Conservation (phyloP, 2,797 vertebrate genomes). For the Tenualosa ilisha region DNA sequence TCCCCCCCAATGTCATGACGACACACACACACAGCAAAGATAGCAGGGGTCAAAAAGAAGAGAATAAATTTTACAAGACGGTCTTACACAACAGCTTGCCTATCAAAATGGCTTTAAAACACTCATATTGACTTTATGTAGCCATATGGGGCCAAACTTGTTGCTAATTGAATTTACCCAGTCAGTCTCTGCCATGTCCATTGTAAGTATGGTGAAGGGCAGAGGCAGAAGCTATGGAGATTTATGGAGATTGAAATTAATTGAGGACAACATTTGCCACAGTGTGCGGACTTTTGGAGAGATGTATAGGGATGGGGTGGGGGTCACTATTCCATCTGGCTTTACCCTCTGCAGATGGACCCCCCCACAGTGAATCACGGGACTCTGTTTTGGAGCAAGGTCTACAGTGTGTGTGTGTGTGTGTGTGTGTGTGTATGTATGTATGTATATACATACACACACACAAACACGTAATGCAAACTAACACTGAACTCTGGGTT, state of each 20-base stretch:
- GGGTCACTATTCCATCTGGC: slow-evolving; percentile 40
- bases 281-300: slow-evolving; percentile 32
- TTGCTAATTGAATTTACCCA: not conserved
- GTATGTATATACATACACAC: not conserved
- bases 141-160: not conserved
- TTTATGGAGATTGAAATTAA: slow-evolving; percentile 36
- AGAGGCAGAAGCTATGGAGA: not conserved
- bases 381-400: slow-evolving; percentile 40
- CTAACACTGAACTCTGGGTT: not conserved
- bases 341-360: slow-evolving; percentile 48
- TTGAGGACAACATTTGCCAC: slow-evolving; percentile 40
- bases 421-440: too few relatives aligned
- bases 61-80: not conserved
- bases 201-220: not conserved
- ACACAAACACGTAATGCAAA: not conserved
- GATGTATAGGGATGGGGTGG: slow-evolving; percentile 31
- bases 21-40: not conserved
- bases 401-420: slow-evolving; percentile 18
- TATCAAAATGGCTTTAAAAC: not conserved
- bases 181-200: not conserved
- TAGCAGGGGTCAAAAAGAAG: not conserved
- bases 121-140: not conserved
- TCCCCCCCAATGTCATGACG: not conserved
- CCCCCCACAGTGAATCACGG: slow-evolving; percentile 47
- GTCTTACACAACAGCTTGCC: not conserved